A percentile compares a stretch with the other conserved stretches of the same genome.
Evolutionary conservation across 2,888 invertebrate species (phyloP).

Genomic region (Limnephilus rhombicus): DNA sequence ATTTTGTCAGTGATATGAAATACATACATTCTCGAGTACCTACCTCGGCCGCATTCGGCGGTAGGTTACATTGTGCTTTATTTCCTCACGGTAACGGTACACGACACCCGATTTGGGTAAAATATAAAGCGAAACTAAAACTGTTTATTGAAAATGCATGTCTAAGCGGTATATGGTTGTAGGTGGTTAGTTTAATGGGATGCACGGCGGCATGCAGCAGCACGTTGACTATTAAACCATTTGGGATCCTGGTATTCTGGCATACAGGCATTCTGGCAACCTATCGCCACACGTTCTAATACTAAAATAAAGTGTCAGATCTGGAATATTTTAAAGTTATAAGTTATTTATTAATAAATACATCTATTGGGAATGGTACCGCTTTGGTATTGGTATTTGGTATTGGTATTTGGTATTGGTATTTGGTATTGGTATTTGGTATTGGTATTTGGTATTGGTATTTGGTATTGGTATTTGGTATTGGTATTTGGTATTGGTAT

Average conservation of each 20-base stretch:
- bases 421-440: no score
- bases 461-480: no score
- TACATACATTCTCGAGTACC: not conserved
- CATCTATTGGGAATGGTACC: no score
- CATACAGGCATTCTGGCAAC: conserved; percentile 11
- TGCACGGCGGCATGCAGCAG: not conserved
- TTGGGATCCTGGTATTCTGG: not conserved
- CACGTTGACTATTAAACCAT: conserved; percentile 5
- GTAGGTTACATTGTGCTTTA: not conserved
- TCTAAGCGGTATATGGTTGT: not conserved
- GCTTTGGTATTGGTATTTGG: no score
- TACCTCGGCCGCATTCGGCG: not conserved
- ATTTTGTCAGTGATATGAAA: not conserved
- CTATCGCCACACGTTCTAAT: not conserved
- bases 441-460: no score
- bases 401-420: no score
- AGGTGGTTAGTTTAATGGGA: not conserved
- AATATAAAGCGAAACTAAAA: not conserved
- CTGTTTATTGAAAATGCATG: not conserved
- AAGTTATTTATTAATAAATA: not conserved
- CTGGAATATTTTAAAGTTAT: not conserved
- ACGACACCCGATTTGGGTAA: not conserved
- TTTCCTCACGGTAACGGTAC: not conserved
- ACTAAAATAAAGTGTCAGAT: not conserved
- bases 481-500: no score